phyloP scores from a whole-genome alignment of 2,888 invertebrate genomes.

The Lasioglossum morio region DNA sequence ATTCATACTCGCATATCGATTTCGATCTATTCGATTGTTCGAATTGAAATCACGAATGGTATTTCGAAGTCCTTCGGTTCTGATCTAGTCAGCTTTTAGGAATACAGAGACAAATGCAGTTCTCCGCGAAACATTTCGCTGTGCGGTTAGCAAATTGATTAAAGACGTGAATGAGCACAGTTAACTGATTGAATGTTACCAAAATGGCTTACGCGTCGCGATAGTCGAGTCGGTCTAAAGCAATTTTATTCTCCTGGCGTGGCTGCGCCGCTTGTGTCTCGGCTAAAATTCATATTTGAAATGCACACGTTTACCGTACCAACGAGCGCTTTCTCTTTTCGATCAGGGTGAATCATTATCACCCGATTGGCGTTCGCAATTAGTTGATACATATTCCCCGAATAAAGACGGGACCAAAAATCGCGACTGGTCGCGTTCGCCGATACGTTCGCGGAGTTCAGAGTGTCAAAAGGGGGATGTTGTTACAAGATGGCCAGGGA shows the following conservation, averaged over 20 bases:
- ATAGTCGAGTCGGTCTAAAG: slow-evolving; percentile 8
- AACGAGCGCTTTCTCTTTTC: slow-evolving; percentile 37
- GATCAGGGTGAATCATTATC: slow-evolving; percentile 6
- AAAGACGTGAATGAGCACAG: neutral
- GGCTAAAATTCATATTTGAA: slow-evolving; percentile 5
- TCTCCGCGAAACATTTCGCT: neutral
- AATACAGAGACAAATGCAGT: neutral
- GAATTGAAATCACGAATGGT: neutral
- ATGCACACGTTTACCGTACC: neutral
- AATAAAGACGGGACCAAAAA: neutral
- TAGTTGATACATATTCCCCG: neutral
- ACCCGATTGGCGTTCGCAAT: neutral
- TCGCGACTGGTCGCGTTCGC: neutral
- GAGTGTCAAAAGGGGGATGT: slow-evolving; percentile 55
- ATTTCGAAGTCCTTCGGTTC: neutral
- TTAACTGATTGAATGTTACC: neutral
- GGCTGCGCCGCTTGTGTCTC: neutral
- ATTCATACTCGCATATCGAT: neutral
- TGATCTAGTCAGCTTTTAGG: neutral
- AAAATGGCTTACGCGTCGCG: slow-evolving; percentile 9
- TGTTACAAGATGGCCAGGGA: slow-evolving; percentile 66
- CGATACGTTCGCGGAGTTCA: slow-evolving; percentile 25
- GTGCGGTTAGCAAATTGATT: neutral
- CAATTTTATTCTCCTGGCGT: slow-evolving; percentile 7
- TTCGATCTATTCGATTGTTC: neutral